Evolutionary conservation across 1,140 invertebrate species (phyloP), one percentile per base, ranked within the genome.

Genomic region (Mya arenaria): DNA sequence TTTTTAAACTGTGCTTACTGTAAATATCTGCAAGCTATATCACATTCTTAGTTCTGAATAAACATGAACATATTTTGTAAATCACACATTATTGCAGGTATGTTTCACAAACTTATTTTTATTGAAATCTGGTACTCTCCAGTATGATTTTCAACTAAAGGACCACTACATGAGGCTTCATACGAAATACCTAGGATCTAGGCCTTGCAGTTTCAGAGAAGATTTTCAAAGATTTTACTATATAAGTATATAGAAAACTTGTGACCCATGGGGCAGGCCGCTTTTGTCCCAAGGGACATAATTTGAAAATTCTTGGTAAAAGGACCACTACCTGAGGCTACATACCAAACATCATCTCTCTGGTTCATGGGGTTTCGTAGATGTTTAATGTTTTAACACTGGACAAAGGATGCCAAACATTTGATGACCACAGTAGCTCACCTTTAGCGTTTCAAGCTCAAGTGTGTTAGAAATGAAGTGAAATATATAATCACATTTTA

Each of bases 231-330:
- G 30, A 62, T 32, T 58, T 58, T 58, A 8, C n/a, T 8, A 58
- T n/a, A 58, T 58, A 23, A 8, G n/a, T 58, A 58, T 58, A n/a
- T 58, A 23, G 30, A 58, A 58, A 8, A 8, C 30, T 8, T 58
- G 55, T 23, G 8, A 58, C 6, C n/a, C 6, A 58, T 23, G n/a
- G 6, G n/a, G 8, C 6, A n/a, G 6, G 6, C 55, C 55, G 30
- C 8, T 58, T 8, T 8, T 58, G n/a, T 23, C n/a, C 6, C 55
- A n/a, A 58, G 55, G 55, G 55, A n/a, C 6, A 58, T 58, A 5
- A 58, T 58, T n/a, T 58, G 55, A 58, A 58, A n/a, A 58, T 23
- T 8, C 55, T 58, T 58, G 55, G 30, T 58, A 58, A 28, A n/a
- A 58, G 55, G 30, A 8, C n/a, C 6, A 58, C 55, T 8, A 58